These are phyloP conservation scores for Syritta pipiens DNA, from an alignment of 2,888 invertebrate species.

Conservation along the genomic window DNA sequence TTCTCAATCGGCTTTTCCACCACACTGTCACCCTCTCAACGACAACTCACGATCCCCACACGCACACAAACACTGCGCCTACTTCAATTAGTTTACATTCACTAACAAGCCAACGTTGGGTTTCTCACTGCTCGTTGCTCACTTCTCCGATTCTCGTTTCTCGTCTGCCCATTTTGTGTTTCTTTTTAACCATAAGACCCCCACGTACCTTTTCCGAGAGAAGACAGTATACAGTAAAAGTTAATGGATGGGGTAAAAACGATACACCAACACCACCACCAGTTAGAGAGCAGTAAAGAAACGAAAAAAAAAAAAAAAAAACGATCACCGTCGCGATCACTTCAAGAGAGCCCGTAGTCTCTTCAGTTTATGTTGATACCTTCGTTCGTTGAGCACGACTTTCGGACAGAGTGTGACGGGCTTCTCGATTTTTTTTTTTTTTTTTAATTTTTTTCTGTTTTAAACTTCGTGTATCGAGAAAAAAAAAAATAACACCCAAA, in stretches of 20 bases:
- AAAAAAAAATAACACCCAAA: neutral
- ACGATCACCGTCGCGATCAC: slow-evolving; percentile 45
- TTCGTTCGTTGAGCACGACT: slow-evolving; percentile 65
- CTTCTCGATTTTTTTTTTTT: slow-evolving; percentile 9
- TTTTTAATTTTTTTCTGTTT: neutral
- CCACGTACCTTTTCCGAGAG: slow-evolving; percentile 52
- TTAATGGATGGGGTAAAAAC: slow-evolving; percentile 44
- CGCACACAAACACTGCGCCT: slow-evolving; percentile 24
- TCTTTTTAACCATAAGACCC: slow-evolving; percentile 37
- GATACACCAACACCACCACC: slow-evolving; percentile 31
- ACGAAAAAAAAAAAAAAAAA: slow-evolving; percentile 29
- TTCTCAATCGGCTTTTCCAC: slow-evolving; percentile 39
- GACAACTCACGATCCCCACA: slow-evolving; percentile 34
- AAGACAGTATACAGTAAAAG: slow-evolving; percentile 54
- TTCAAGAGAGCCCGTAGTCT: slow-evolving; percentile 60
- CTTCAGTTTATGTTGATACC: slow-evolving; percentile 69
- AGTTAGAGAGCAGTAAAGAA: slow-evolving; percentile 15
- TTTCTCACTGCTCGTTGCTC: slow-evolving; percentile 10
- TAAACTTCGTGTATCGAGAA: neutral
- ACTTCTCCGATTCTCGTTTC: neutral
- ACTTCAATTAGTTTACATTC: slow-evolving; percentile 67
- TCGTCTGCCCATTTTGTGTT: neutral
- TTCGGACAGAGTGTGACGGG: slow-evolving; percentile 38
- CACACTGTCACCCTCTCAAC: slow-evolving; percentile 28
- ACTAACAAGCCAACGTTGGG: slow-evolving; percentile 64